These are phyloP conservation scores for Agapostemon virescens DNA, from an alignment of 2,888 invertebrate genomes.

Conservation along the genomic window DNA sequence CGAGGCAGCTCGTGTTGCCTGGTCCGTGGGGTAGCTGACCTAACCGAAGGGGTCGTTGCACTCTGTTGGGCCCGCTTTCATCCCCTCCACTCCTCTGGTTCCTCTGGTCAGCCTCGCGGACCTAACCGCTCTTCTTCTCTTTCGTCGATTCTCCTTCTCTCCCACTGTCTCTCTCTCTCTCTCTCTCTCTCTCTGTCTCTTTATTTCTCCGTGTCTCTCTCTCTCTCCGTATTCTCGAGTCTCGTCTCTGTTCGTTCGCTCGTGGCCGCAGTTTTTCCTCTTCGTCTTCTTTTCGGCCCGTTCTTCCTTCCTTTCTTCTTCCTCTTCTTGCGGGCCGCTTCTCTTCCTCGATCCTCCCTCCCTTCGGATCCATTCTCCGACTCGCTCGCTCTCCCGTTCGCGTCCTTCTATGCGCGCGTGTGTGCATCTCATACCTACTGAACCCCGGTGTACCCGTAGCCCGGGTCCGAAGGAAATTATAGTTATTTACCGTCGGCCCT, in stretches of 20 bases:
- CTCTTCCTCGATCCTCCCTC: conserved; percentile 9
- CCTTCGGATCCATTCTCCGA: conserved; percentile 32
- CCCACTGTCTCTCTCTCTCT: not conserved
- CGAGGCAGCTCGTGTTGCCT: conserved; percentile 52
- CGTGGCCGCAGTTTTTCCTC: conserved; percentile 28
- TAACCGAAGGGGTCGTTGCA: conserved; percentile 77
- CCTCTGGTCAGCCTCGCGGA: conserved; percentile 70
- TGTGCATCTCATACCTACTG: conserved; percentile 53
- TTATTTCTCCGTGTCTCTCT: conserved; percentile 23
- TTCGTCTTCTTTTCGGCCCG: conserved; percentile 39
- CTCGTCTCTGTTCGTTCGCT: not conserved
- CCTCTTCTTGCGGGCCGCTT: conserved; percentile 43
- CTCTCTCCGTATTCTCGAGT: conserved; percentile 16
- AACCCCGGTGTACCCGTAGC: conserved; percentile 67
- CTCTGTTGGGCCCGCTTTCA: conserved; percentile 74
- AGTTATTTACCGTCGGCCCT: conserved; percentile 78
- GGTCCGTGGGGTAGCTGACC: conserved; percentile 79
- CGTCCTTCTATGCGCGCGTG: conserved; percentile 37
- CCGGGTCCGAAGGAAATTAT: conserved; percentile 77
- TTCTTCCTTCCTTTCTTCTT: conserved; percentile 51
- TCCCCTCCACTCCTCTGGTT: conserved; percentile 71
- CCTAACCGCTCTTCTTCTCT: conserved; percentile 62
- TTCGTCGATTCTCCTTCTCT: conserved; percentile 17
- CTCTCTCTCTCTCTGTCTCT: conserved; percentile 26
- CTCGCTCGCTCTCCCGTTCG: conserved; percentile 7